Evolutionary conservation across 2,797 vertebrate species (phyloP).

Genomic region (Schizopygopsis malacanthus): DNA sequence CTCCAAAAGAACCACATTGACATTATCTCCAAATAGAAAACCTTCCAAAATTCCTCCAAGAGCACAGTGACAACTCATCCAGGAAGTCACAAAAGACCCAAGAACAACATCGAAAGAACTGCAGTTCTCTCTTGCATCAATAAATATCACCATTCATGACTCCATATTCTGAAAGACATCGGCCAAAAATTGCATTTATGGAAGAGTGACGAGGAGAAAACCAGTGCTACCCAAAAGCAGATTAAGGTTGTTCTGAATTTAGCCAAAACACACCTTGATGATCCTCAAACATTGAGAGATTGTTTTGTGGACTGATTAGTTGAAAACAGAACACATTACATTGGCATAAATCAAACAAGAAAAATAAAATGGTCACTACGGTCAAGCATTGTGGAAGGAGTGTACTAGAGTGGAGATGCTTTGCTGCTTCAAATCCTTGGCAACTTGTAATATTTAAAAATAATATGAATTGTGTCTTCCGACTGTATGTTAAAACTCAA

Average conservation of each 20-base stretch:
- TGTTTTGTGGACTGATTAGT: neutral
- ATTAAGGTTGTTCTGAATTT: neutral
- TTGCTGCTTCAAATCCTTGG: neutral
- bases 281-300: neutral
- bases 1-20: neutral
- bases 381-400: neutral
- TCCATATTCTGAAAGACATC: neutral
- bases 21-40: neutral
- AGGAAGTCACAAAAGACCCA: neutral
- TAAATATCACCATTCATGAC: neutral
- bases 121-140: neutral
- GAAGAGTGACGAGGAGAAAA: neutral
- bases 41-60: neutral
- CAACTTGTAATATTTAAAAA: neutral
- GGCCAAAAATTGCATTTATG: neutral
- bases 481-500: neutral
- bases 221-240: neutral
- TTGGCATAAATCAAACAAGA: neutral
- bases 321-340: neutral
- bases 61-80: neutral
- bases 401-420: neutral
- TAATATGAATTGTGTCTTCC: too few relatives aligned
- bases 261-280: neutral
- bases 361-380: neutral
- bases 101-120: neutral